phyloP scores from a whole-genome alignment of 2,113 vertebrate species.

The Setophaga coronata region DNA sequence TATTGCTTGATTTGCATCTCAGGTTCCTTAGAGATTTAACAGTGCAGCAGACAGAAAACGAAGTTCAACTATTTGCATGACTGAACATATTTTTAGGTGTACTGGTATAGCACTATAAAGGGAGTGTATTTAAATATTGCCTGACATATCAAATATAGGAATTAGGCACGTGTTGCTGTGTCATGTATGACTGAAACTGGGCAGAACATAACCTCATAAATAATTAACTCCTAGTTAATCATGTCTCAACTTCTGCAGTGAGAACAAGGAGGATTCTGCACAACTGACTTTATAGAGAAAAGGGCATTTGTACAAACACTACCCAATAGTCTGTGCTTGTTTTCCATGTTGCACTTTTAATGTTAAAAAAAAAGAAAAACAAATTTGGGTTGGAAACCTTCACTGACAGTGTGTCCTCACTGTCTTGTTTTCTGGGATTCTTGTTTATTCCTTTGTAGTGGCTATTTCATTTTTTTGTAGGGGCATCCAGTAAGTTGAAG shows the following conservation, averaged over 20 bases:
- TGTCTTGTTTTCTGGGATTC: not conserved
- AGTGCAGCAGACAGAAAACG: not conserved
- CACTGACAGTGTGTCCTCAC: not conserved
- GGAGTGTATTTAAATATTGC: not conserved
- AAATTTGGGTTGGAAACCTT: not conserved
- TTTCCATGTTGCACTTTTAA: not conserved
- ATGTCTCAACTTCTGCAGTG: not conserved
- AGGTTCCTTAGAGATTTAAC: not conserved
- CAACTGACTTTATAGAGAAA: not conserved
- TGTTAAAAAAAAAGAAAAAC: not conserved
- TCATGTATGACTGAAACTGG: not conserved
- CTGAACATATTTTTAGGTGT: not conserved
- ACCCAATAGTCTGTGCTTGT: not conserved
- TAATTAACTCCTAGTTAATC: not conserved
- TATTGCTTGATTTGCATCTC: not conserved
- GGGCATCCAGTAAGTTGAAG: not conserved
- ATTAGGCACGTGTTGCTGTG: not conserved
- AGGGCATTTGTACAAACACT: not conserved
- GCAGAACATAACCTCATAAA: not conserved
- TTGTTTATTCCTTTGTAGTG: not conserved
- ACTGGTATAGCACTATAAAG: not conserved
- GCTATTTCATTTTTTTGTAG: not conserved
- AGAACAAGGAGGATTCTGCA: not conserved
- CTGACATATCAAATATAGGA: not conserved
- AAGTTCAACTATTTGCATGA: conserved; percentile 1